Evolutionary conservation across 2,888 invertebrate genomes (phyloP), one percentile per base, ranked within the genome.

Genomic region (Timema cristinae): DNA sequence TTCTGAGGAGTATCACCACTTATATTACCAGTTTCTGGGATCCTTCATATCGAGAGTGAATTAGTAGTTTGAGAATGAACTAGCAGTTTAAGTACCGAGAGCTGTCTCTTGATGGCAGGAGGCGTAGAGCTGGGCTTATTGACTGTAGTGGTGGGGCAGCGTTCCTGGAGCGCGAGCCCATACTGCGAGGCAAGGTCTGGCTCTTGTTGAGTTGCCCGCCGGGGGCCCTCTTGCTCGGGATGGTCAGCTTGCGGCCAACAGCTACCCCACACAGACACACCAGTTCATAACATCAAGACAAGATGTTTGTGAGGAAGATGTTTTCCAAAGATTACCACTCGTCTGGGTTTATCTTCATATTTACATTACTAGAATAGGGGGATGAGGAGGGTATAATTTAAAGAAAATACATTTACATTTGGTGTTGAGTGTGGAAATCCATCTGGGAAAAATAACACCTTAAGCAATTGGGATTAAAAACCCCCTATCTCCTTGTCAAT

Each of bases 131-230:
- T 89, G 6, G 91, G 90, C 81, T 93, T 90, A 72, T 85, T 84
- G 68, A 87, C 85, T 82, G 84, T 88, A 59, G 74, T 75, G 11
- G 76, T 69, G 11, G 71, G 50, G 47, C 71, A 50, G 72, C 73
- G 51, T 71, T 75, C 68, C 75, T 73, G 1, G 77, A 74, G 32
- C 78, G 75, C 8, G 78, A 83, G 66, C 94, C 94, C 89, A 94
- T 91, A 71, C 92, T 94, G 70, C 94, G 86, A 0, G 95, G 95
- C 75, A 95, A 83, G 5, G 94, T 95, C 83, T 93, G 93, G 68
- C 93, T 93, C 83, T 94, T 94, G 81, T 91, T 91, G 8, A 88
- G 86, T 0, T 87, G 86, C 7, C 86, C 85, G 4, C 87, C 85
- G n/a, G 73, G 67, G 50, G 67, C 61, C 54, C 74, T 71, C 68